A percentile compares a stretch with the other conserved stretches of the same genome.
phyloP scores from a whole-genome alignment of 2,113 vertebrate genomes.

The Rhadina sibilatrix region DNA sequence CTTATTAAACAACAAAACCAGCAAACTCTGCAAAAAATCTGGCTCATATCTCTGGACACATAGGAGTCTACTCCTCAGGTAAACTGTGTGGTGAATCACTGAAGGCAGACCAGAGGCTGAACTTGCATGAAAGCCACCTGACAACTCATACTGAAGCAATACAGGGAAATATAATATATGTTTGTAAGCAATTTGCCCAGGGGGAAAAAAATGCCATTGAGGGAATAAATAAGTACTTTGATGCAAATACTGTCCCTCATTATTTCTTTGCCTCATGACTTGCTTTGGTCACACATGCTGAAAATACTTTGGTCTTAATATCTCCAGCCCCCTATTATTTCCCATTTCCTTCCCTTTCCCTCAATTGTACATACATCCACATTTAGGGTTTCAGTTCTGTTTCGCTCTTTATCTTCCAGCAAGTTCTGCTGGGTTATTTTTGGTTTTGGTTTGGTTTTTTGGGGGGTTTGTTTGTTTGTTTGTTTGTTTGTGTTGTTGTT shows the following conservation, averaged over 20 bases:
- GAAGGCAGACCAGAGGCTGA: not conserved
- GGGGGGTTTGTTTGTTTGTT: too few relatives aligned
- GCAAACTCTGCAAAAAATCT: not conserved
- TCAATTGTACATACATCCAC: not conserved
- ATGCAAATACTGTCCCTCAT: not conserved
- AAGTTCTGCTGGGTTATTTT: not conserved
- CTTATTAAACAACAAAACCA: not conserved
- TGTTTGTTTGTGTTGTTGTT: too few relatives aligned
- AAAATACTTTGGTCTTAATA: constrained; percentile 22
- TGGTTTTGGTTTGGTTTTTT: too few relatives aligned
- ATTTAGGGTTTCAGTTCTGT: not conserved
- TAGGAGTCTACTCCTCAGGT: not conserved
- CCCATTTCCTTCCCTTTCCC: constrained; percentile 28
- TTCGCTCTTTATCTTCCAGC: not conserved
- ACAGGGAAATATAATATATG: not conserved
- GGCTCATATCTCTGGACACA: not conserved
- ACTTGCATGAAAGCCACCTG: not conserved
- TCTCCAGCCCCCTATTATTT: constrained; percentile 7
- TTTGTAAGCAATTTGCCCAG: not conserved
- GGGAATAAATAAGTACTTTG: not conserved
- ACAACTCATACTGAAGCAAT: not conserved
- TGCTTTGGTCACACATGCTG: constrained; percentile 7
- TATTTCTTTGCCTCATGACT: constrained; percentile 24
- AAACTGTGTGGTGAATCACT: not conserved
- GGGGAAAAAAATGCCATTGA: not conserved